Evolutionary conservation across 2,888 invertebrate species (phyloP).

Genomic region (Drosophila demipolita): DNA sequence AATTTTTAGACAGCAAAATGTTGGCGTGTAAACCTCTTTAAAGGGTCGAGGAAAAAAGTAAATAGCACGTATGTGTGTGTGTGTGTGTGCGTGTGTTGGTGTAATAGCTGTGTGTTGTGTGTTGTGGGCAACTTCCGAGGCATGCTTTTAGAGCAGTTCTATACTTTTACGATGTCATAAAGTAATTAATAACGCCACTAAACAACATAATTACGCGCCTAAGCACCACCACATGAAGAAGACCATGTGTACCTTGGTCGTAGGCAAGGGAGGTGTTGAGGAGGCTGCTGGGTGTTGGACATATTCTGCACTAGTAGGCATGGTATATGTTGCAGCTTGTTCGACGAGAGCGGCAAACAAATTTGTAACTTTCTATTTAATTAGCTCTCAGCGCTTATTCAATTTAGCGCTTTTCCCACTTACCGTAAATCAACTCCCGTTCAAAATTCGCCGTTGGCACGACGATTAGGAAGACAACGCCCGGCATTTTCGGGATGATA

Average conservation of each 20-base stretch:
- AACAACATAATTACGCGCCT: slow-evolving; percentile 78
- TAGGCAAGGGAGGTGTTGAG: background rate
- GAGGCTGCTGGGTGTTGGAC: slow-evolving; percentile 3
- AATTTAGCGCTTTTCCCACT: slow-evolving; percentile 66
- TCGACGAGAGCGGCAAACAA: slow-evolving; percentile 37
- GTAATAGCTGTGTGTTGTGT: slow-evolving; percentile 1
- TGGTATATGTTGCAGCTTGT: slow-evolving; percentile 42
- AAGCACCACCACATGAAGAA: slow-evolving; percentile 59
- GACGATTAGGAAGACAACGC: slow-evolving; percentile 89
- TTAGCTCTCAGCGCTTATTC: slow-evolving; percentile 67
- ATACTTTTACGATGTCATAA: slow-evolving; percentile 77
- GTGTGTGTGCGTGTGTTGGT: slow-evolving; percentile 5
- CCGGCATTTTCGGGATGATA: slow-evolving; percentile 85
- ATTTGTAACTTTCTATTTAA: slow-evolving; percentile 76
- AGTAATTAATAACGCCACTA: slow-evolving; percentile 81
- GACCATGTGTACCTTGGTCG: too few species aligned
- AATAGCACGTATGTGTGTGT: slow-evolving; percentile 16
- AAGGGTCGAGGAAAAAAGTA: slow-evolving; percentile 21
- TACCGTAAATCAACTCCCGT: slow-evolving; percentile 85
- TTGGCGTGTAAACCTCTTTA: slow-evolving; percentile 46
- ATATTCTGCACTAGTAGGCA: slow-evolving; percentile 29
- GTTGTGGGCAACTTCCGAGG: slow-evolving; percentile 59
- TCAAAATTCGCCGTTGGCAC: slow-evolving; percentile 90
- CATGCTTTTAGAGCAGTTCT: slow-evolving; percentile 72
- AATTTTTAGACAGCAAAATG: slow-evolving; percentile 63